These are phyloP conservation scores for Gallinago nigripennis DNA, from an alignment of 2,797 vertebrate species.

Conservation along the genomic window DNA sequence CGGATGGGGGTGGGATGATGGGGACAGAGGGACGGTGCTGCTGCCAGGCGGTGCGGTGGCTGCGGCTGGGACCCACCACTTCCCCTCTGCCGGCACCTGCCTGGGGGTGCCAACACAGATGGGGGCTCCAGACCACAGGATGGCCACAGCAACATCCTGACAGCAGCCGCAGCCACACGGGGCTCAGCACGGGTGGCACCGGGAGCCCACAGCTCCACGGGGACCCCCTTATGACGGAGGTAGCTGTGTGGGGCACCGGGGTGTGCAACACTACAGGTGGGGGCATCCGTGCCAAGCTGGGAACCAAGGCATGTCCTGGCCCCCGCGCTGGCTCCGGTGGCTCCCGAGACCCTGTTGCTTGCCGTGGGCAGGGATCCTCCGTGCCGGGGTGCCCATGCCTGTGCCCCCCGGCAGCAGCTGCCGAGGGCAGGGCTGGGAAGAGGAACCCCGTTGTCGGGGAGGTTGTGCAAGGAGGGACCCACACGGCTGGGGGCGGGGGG, in stretches of 20 bases:
- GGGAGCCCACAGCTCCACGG: fast-evolving
- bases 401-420: fast-evolving
- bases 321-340: fast-evolving
- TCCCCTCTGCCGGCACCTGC: neutral
- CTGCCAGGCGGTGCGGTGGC: fast-evolving
- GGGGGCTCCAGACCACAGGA: neutral
- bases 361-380: fast-evolving
- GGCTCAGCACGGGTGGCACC: fast-evolving
- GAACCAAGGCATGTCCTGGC: fast-evolving
- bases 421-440: neutral
- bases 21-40: neutral
- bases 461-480: slow-evolving; percentile 49
- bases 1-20: fast-evolving
- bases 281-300: fast-evolving
- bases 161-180: fast-evolving
- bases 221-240: fast-evolving
- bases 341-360: fast-evolving
- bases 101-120: neutral
- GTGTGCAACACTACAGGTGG: fast-evolving
- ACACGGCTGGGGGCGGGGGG: neutral
- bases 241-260: fast-evolving
- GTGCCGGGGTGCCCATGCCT: fast-evolving
- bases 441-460: neutral
- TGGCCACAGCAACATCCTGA: fast-evolving
- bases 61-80: neutral